A percentile compares a stretch with the other conserved stretches of the same genome.
These are phyloP conservation scores for Agapostemon virescens DNA, from an alignment of 2,888 invertebrate genomes.

Conservation along the genomic window DNA sequence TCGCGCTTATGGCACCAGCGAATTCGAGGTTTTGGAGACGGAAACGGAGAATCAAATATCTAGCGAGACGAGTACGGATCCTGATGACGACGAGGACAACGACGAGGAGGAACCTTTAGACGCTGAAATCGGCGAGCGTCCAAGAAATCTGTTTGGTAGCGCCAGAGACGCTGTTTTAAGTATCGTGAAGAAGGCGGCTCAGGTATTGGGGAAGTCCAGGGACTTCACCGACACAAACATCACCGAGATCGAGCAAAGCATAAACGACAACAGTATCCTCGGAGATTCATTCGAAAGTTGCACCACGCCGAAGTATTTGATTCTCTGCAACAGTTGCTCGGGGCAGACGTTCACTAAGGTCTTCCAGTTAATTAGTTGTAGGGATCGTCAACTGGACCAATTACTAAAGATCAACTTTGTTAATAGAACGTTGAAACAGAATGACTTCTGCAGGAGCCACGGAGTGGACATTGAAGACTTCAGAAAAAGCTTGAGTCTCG, in stretches of 20 bases:
- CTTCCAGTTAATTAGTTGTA: constrained; percentile 88
- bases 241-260: constrained; percentile 77
- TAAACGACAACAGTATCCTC: constrained; percentile 64
- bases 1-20: constrained; percentile 95
- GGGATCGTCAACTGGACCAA: constrained; percentile 83
- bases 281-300: constrained; percentile 80
- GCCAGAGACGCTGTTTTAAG: constrained; percentile 95
- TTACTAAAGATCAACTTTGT: constrained; percentile 85
- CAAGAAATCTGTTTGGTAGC: constrained; percentile 90
- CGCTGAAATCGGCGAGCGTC: constrained; percentile 84
- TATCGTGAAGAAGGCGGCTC: constrained; percentile 95
- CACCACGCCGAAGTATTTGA: constrained; percentile 86
- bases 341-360: constrained; percentile 87
- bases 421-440: constrained; percentile 83
- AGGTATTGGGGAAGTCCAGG: constrained; percentile 88
- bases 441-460: constrained; percentile 68
- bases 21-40: constrained; percentile 93
- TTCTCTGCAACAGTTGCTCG: constrained; percentile 89
- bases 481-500: background rate
- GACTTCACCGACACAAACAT: constrained; percentile 83
- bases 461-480: constrained; percentile 43
- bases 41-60: constrained; percentile 84
- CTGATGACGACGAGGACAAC: constrained; percentile 82
- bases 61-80: constrained; percentile 74
- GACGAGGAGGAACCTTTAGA: constrained; percentile 83